Evolutionary conservation across 2,797 vertebrate species (phyloP), one percentile per base, ranked within the genome.

Genomic region (Moxostoma hubbsi): DNA sequence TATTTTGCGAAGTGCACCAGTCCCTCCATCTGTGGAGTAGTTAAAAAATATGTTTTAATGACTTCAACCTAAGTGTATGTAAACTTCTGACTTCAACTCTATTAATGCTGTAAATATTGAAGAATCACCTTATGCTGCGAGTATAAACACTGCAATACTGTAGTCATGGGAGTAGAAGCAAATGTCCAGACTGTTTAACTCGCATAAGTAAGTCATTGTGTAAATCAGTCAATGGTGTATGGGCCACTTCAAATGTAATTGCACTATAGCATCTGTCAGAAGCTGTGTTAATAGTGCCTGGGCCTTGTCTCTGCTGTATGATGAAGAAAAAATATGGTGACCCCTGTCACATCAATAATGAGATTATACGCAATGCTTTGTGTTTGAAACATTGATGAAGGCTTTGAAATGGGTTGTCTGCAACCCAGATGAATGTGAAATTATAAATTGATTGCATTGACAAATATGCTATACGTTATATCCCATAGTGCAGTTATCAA

Each of bases 101-200:
- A 85, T 86, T 81, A 82, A 84, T 65, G 81, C 84, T 0, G 58
- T 86, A 84, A 89, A 87, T 88, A 88, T 69, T 61, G 61, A 59
- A 85, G 81, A 55, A 75, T 79, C 1, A 1, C 57, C 53, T 62
- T 55, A 63, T 81, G 80, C 85, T 49, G 49, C 62, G 66, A 76
- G 74, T 84, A 84, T 81, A 72, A 62, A 58, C 50, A 72, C 51
- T 75, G 82, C 45, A 58, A 47, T 71, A 80, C 70, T 62, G 75
- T 74, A 77, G 84, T 81, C 82, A 36, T 36, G 72, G 70, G 74
- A 86, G 54, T 6, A 16, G 58, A 72, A 83, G 77, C 62, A 81
- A 88, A 84, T 82, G 50, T 80, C 55, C 47, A 5, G 12, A 16
- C 62, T 58, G 65, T 16, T 65, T 84, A 55, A 13, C 58, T 72